Evolutionary conservation across 2,113 vertebrate genomes (phyloP), one percentile per base, ranked within the genome.

Genomic region (Machaerirhynchus nigripectus): DNA sequence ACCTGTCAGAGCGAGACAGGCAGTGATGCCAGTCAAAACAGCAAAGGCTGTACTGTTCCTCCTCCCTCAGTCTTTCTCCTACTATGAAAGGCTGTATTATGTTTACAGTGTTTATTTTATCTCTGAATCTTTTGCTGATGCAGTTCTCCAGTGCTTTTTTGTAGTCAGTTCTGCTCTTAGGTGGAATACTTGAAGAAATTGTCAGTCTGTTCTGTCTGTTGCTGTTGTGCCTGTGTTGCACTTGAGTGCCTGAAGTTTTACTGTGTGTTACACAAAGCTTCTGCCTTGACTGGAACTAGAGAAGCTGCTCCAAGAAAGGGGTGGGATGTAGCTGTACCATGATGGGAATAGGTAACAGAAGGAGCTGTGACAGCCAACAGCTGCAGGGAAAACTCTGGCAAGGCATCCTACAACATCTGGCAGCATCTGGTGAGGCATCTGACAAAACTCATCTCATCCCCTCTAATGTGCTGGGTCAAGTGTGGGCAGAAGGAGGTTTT

Each of bases 91-190:
- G 55, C 92, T 95, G 93, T 89, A 95, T 96, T 95, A 92, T 97
- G 95, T 96, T 97, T 94, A 97, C 89, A 92, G 80, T 92, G 92
- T 96, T 94, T 96, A 93, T 96, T 95, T 95, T 96, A 95, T 96
- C 92, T 95, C 95, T 44, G 65, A 95, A 91, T 24, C 57, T 96
- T 90, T 96, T 95, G 92, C 95, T 92, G 83, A 84, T 93, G 94
- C 75, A 89, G 83, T 67, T 50, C 71, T 91, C 73, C 61, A 53
- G 74, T 50, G 47, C 63, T 95, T 90, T 96, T 89, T 70, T 35
- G 49, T 49, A 94, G 78, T 74, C 3, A 49, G 91, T 90, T 93
- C 52, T 95, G 85, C 79, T 89, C 35, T 80, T 91, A 69, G 84
- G 74, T 94, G 87, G 85, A 96, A 94, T 59, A 64, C 64, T 95